Evolutionary conservation across 2,113 vertebrate species (phyloP), one percentile per base, ranked within the genome.

Genomic region (Anthoscopus minutus): DNA sequence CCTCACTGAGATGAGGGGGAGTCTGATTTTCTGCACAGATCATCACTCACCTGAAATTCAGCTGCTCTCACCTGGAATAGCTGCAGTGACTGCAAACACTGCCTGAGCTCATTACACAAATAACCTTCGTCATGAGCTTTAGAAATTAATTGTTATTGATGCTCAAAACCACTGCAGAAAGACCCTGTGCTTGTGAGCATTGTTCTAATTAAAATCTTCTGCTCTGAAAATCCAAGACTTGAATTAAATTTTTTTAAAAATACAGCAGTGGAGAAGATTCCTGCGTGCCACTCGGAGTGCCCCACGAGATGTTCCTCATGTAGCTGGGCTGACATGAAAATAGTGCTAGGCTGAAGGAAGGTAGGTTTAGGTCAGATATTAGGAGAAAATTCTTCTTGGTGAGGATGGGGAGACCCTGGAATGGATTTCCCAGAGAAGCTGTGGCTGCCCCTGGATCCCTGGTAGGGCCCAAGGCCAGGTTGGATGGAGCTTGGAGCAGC

Each of bases 291-390:
- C 40, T 27, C 30, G 1, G 42, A 9, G 21, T 1, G 1, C 18
- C 14, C 14, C 1, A 0, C 8, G 54, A 9, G 37, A 2, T 79
- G 5, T 2, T 37, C 56, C 54, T 35, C n/a, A 0, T 2, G n/a
- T 54, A 5, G 54, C 1, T 1, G 51, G 61, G 57, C 56, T 4
- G 2, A 62, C 5, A 50, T 3, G 5, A 35, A 28, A 62, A 50
- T 1, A 5, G 23, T 37, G 65, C 71, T 14, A 21, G 48, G 57
- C 14, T 71, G 57, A 31, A 88, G 30, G 20, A 40, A 22, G 30
- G 20, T 13, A 47, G 16, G 14, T 42, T 65, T 44, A 14, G 58
- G 15, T 37, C 12, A 23, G 33, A 19, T 44, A 28, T 57, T 27
- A 4, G 27, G 15, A 44, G 37, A 21, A 44, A 65, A 73, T 23